Evolutionary conservation across 2,888 invertebrate species (phyloP).

Genomic region (Scaptomyza polygonia): DNA sequence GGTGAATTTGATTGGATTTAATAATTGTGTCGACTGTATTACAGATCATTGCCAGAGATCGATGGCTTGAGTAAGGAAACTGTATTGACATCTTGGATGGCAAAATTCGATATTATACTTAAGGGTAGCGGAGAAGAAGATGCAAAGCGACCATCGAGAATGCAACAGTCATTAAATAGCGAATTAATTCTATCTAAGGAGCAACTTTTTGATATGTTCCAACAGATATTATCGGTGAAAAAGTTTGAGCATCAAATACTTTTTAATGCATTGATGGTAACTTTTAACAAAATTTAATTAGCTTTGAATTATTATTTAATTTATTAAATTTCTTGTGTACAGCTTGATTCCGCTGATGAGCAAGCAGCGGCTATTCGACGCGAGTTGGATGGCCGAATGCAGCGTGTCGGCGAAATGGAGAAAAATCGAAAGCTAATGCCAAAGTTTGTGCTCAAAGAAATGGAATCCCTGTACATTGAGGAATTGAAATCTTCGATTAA

Average conservation of each 20-base stretch:
- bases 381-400: conserved; percentile 98
- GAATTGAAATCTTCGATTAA: conserved; percentile 99
- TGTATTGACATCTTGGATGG: conserved; percentile 99
- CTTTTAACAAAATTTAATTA: background rate
- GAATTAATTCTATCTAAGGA: conserved; percentile 99
- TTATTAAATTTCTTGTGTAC: background rate
- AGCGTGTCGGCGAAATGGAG: conserved; percentile 98
- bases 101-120: conserved; percentile 99
- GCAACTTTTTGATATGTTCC: conserved; percentile 99
- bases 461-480: conserved; percentile 99
- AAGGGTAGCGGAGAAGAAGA: conserved; percentile 96
- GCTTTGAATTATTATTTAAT: no score
- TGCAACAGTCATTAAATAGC: conserved; percentile 95
- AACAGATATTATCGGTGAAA: conserved; percentile 98
- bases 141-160: conserved; percentile 92
- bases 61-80: conserved; percentile 99
- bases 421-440: conserved; percentile 99
- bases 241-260: conserved; percentile 99
- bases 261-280: conserved; percentile 97
- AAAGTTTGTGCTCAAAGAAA: conserved; percentile 99
- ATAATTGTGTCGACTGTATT: no score
- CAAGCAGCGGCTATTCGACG: conserved; percentile 99
- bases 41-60: conserved; percentile 99
- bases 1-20: no score
- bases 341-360: conserved; percentile 99